Conservation (phyloP, 2,113 vertebrate genomes). For the Rattus rattus region DNA sequence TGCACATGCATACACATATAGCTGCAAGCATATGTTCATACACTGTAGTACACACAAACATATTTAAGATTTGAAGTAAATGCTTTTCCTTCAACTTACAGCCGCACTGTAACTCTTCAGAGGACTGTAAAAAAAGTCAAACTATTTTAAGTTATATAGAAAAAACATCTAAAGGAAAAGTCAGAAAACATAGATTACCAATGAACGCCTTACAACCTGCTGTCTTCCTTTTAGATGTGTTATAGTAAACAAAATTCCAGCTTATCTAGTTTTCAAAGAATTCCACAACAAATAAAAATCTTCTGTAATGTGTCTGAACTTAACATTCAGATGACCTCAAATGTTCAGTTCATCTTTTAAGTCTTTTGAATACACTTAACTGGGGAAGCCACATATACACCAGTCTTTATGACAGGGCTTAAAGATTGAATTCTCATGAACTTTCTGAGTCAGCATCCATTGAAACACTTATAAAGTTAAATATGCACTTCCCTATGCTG, state of each 20-base stretch:
- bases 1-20: neutral
- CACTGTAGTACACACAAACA: neutral
- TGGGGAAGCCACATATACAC: neutral
- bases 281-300: neutral
- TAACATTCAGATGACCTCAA: neutral
- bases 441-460: neutral
- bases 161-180: neutral
- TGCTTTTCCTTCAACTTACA: neutral
- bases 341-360: neutral
- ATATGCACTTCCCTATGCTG: neutral
- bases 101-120: neutral
- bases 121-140: neutral
- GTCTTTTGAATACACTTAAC: neutral
- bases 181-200: neutral
- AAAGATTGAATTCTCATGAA: neutral
- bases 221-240: neutral
- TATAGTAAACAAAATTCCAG: neutral
- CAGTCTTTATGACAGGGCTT: neutral
- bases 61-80: neutral
- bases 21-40: neutral
- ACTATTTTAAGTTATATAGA: neutral
- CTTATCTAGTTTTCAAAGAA: neutral
- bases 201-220: neutral
- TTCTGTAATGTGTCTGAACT: neutral
- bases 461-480: neutral